phyloP scores from a whole-genome alignment of 2,797 vertebrate genomes.

The Salmo trutta region DNA sequence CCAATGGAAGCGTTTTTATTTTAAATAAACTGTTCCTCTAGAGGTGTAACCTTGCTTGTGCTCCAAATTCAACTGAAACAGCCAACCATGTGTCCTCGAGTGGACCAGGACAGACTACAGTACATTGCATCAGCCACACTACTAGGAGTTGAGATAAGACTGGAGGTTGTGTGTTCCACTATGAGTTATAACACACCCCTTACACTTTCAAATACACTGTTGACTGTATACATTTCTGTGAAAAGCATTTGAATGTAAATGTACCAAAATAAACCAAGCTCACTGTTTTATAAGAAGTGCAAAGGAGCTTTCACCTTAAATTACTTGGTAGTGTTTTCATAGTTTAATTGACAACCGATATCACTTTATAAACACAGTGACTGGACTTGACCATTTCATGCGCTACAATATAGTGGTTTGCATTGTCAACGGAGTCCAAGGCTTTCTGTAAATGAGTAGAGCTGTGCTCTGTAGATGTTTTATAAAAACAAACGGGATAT shows the following conservation, averaged over 20 bases:
- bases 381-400: neutral
- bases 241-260: neutral
- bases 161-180: constrained; percentile 25
- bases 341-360: neutral
- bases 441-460: neutral
- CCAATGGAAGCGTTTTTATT: no score
- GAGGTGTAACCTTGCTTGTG: neutral
- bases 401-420: neutral
- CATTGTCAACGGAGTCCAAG: neutral
- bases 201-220: neutral
- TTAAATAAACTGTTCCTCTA: neutral
- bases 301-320: neutral
- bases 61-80: neutral
- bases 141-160: constrained; percentile 27
- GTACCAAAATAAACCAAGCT: neutral
- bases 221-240: neutral
- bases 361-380: neutral
- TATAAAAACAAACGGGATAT: neutral
- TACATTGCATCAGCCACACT: constrained; percentile 17
- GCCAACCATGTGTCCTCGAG: neutral
- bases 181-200: neutral
- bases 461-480: neutral
- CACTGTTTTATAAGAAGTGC: neutral
- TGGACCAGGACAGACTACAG: neutral
- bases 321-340: neutral